A percentile compares a stretch with the other conserved stretches of the same genome.
phyloP scores from a whole-genome alignment of 1,140 invertebrate genomes.

The Acromyrmex charruanus region DNA sequence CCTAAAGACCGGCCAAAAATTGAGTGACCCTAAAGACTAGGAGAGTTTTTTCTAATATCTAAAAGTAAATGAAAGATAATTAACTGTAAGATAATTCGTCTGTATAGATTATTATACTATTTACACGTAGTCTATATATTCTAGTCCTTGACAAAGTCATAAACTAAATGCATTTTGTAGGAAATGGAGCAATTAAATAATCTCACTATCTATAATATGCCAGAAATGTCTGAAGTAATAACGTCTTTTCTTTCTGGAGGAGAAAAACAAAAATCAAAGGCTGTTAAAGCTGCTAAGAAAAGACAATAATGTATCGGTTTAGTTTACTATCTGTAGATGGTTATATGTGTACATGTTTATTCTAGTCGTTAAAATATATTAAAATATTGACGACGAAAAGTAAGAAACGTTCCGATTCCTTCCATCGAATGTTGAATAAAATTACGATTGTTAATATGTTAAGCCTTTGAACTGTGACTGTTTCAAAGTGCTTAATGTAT shows the following conservation, averaged over 20 bases:
- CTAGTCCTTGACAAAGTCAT: constrained; percentile 25
- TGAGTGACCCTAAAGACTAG: constrained; percentile 97
- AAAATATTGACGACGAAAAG: neutral
- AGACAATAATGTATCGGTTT: constrained; percentile 81
- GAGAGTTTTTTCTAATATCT: constrained; percentile 87
- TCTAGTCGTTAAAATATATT: constrained; percentile 66
- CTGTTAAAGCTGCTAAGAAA: constrained; percentile 90
- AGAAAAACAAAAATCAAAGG: constrained; percentile 88
- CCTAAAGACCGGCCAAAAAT: constrained; percentile 91
- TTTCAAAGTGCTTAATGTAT: constrained; percentile 13
- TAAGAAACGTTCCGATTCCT: constrained; percentile 10
- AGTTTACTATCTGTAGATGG: constrained; percentile 23
- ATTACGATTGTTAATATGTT: neutral
- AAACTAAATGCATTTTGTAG: constrained; percentile 80
- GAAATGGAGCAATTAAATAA: constrained; percentile 96
- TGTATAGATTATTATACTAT: constrained; percentile 26
- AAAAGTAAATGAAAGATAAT: constrained; percentile 1
- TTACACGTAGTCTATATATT: constrained; percentile 9
- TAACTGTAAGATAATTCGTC: neutral
- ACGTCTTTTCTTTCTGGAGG: constrained; percentile 92
- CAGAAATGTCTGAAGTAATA: constrained; percentile 96
- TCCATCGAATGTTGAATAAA: neutral
- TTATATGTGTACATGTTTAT: constrained; percentile 60
- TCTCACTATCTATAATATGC: constrained; percentile 94
- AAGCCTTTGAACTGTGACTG: neutral